A percentile compares a stretch with the other conserved stretches of the same genome.
phyloP scores from a whole-genome alignment of 2,888 invertebrate genomes.

The Allophyes oxyacanthae region DNA sequence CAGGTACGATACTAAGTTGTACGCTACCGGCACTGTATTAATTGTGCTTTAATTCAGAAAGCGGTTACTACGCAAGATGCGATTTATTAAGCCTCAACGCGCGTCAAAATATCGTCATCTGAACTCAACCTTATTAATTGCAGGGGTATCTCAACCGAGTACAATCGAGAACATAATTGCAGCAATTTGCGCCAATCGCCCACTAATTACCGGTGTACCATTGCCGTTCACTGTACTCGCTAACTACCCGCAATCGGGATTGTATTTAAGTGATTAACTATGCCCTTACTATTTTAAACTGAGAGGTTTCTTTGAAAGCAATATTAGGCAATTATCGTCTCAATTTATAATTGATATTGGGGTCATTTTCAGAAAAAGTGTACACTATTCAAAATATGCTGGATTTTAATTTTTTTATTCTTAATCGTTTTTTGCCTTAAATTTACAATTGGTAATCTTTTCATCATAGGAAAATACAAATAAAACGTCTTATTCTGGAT shows the following conservation, averaged over 20 bases:
- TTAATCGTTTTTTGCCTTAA: too few species aligned
- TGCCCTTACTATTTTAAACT: constrained; percentile 30
- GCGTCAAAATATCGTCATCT: constrained; percentile 10
- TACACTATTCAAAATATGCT: too few species aligned
- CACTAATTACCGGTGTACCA: constrained; percentile 51
- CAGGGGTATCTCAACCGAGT: constrained; percentile 12
- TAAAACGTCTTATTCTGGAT: too few species aligned
- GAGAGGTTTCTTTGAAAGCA: constrained; percentile 24
- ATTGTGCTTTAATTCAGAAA: too few species aligned
- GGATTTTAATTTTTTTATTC: too few species aligned
- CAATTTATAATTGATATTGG: constrained; percentile 13
- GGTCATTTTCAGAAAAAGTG: too few species aligned
- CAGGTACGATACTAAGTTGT: too few species aligned
- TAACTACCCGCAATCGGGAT: constrained; percentile 38
- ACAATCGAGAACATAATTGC: constrained; percentile 51
- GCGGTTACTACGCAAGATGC: too few species aligned
- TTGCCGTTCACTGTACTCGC: constrained; percentile 42
- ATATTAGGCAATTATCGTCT: constrained; percentile 34
- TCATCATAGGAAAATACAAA: too few species aligned
- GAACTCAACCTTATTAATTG: constrained; percentile 8
- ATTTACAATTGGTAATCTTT: too few species aligned
- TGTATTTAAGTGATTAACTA: constrained; percentile 47
- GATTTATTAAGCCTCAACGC: background rate
- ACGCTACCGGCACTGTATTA: too few species aligned
- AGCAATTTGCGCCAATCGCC: constrained; percentile 51